Evolutionary conservation across 2,113 vertebrate genomes (phyloP), one percentile per base, ranked within the genome.

Genomic region (Ovibos moschatus): DNA sequence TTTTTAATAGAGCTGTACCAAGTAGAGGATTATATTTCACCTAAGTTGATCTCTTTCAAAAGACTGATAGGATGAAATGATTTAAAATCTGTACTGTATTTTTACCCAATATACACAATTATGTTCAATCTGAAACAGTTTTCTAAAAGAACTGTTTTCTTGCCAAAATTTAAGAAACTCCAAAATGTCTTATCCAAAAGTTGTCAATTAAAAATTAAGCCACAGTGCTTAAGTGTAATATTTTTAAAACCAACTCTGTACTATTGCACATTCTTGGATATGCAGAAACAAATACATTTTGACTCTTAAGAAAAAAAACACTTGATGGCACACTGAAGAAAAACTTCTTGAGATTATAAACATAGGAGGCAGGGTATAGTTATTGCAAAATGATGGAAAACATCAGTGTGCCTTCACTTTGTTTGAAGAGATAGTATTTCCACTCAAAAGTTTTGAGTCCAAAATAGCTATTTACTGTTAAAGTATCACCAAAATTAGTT

Each of bases 151-250:
- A 60, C 9, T 76, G 91, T 15, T 89, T 95, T 96, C 90, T 95
- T 78, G 85, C 55, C 87, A 97, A 82, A 2, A 97, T 71, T 62
- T 25, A 96, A 50, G 14, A 92, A 96, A 97, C 78, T 47, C 36
- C 45, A 90, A 86, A 96, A 30, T 83, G 84, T 93, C 58, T 97
- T 91, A 96, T 97, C 97, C 88, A 95, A 96, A 97, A 96, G 71
- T 78, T 62, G 27, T 82, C 87, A 97, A 92, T 98, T 96, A 87
- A 6, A 98, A 95, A 98, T 94, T 95, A 98, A 98, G 96, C 74
- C 92, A 90, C 53, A 97, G 82, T 50, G 94, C 62, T 96, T 90
- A 96, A 67, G 92, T 89, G 53, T 74, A 96, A 89, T 89, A 97
- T 97, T 97, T 21, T 96, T 79, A 91, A 85, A 93, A 81, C 25